Evolutionary conservation across 2,797 vertebrate species (phyloP).

Genomic region (Leptoclinus maculatus): DNA sequence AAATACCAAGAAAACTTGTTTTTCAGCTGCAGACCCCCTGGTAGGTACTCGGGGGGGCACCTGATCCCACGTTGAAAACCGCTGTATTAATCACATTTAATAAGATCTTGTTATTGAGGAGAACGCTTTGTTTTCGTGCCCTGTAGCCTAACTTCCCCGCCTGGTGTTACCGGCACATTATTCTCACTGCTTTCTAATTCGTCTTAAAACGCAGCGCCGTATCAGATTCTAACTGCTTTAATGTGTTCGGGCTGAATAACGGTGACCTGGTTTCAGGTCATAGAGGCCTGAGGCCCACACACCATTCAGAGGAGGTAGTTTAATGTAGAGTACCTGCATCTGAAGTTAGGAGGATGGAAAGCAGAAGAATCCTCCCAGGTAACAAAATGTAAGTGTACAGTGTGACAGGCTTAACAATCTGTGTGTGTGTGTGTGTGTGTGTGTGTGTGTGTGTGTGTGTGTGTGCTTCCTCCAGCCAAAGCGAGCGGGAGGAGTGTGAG

Average conservation of each 20-base stretch:
- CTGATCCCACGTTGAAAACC: conserved; percentile 37
- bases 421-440: no score
- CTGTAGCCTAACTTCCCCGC: conserved; percentile 45
- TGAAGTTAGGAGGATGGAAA: neutral
- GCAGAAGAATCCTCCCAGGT: neutral
- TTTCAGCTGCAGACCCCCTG: conserved; percentile 32
- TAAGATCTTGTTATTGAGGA: conserved; percentile 51
- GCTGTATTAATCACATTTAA: conserved; percentile 53
- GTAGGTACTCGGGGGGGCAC: conserved; percentile 11
- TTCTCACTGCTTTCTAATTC: conserved; percentile 55
- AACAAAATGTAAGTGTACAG: conserved; percentile 19
- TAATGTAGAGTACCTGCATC: neutral
- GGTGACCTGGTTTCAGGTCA: conserved; percentile 31
- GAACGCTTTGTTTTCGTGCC: conserved; percentile 60
- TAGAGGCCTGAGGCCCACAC: conserved; percentile 7
- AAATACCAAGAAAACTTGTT: conserved; percentile 26
- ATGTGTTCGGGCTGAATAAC: conserved; percentile 64
- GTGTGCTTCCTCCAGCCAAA: conserved; percentile 84
- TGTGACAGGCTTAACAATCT: conserved; percentile 23
- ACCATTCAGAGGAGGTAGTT: neutral
- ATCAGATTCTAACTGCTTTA: conserved; percentile 63
- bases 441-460: no score
- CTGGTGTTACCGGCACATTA: conserved; percentile 32
- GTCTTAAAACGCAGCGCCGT: conserved; percentile 36
- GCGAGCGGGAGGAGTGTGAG: conserved; percentile 95